phyloP scores from a whole-genome alignment of 2,888 invertebrate genomes.

The Apoderus coryli region DNA sequence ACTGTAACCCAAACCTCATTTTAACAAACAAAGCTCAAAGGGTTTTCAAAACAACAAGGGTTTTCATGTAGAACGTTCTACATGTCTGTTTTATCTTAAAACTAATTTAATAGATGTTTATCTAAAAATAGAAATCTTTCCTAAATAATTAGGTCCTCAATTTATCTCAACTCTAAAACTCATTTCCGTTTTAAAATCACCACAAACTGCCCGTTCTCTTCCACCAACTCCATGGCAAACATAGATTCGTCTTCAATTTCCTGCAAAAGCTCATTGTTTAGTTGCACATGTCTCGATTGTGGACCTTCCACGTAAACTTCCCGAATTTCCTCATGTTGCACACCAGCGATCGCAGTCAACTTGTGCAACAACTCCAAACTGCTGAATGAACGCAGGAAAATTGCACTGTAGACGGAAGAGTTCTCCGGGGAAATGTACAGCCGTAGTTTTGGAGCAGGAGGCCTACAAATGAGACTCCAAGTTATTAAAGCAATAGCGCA shows the following conservation, averaged over 20 bases:
- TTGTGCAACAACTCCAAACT: conserved; percentile 52
- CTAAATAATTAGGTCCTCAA: too few relatives aligned
- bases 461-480: conserved; percentile 32
- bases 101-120: too few relatives aligned
- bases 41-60: too few relatives aligned
- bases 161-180: too few relatives aligned
- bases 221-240: conserved; percentile 44
- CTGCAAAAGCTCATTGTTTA: conserved; percentile 73
- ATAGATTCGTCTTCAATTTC: conserved; percentile 69
- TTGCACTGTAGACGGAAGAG: conserved; percentile 57
- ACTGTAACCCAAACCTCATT: too few relatives aligned
- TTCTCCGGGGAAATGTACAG: conserved; percentile 66
- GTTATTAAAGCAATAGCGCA: too few relatives aligned
- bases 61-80: too few relatives aligned
- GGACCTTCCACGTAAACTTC: conserved; percentile 70
- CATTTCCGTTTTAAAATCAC: too few relatives aligned
- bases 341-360: conserved; percentile 43
- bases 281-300: conserved; percentile 65
- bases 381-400: conserved; percentile 59
- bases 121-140: too few relatives aligned
- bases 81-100: too few relatives aligned
- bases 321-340: conserved; percentile 28
- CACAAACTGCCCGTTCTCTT: too few relatives aligned
- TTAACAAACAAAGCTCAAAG: too few relatives aligned
- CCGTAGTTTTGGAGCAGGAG: conserved; percentile 62